A percentile compares a stretch with the other conserved stretches of the same genome.
These are phyloP conservation scores for Gnathonemus longibarbis DNA, from an alignment of 2,113 vertebrate genomes.

Conservation along the genomic window DNA sequence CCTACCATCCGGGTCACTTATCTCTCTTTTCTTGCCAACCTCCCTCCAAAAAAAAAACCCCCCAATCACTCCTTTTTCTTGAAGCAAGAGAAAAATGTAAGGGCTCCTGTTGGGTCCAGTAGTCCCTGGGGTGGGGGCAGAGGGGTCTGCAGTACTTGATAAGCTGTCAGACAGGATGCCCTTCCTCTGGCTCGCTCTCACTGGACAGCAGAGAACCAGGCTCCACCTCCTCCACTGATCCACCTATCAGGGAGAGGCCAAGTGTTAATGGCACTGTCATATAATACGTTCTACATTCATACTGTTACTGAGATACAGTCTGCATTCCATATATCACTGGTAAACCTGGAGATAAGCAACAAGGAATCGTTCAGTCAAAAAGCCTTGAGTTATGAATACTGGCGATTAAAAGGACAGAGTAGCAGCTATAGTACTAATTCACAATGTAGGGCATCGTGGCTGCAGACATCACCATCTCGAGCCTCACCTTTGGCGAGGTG, in stretches of 20 bases:
- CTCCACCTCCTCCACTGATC: constrained; percentile 20
- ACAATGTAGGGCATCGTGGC: not conserved
- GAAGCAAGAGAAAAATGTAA: not conserved
- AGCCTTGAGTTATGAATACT: not conserved
- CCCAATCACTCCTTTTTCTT: not conserved
- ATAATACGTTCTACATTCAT: not conserved
- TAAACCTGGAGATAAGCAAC: not conserved
- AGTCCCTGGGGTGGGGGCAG: not conserved
- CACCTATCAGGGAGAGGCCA: not conserved
- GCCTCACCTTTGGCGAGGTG: constrained; percentile 25
- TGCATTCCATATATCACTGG: not conserved
- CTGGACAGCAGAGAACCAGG: not conserved
- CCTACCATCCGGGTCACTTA: not conserved
- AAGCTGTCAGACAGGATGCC: not conserved
- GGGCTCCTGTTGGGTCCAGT: not conserved
- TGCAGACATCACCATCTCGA: not conserved
- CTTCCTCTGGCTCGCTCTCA: constrained; percentile 25
- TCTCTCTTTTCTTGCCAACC: not conserved
- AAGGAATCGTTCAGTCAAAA: not conserved
- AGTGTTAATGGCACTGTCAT: not conserved
- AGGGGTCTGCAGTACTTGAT: not conserved
- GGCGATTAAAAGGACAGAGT: not conserved
- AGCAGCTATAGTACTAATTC: not conserved
- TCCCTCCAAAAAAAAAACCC: not conserved
- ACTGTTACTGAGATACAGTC: not conserved